Base-by-base conservation (phyloP, 64 coral and sea anemone genomes). In the Acropora tenuis region DNA sequence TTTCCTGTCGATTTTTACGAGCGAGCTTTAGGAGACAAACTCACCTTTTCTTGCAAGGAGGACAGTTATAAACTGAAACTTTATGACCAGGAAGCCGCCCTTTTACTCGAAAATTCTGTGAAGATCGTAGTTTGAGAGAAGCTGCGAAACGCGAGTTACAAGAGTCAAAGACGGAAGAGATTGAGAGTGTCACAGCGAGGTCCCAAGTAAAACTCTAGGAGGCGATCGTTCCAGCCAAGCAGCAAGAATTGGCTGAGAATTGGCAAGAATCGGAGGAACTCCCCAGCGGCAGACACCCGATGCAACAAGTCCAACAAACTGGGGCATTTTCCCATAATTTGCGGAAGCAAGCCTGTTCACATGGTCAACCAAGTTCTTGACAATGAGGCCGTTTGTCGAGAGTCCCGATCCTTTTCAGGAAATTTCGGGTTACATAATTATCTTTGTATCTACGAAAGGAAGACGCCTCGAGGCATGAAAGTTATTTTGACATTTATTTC, bases 121-220 rank as follows among this genome's bases (percentile, higher is more conserved):
- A 78, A 90, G 72, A 90, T 80, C 48, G 11, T 89, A 58, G 78
- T 60, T 80, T 90, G 59, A 90, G 49, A 73, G 76, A 90, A 90
- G 76, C 76, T 60, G 80, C 60, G 50, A 90, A 77, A n/a, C 58
- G 77, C 30, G 76, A 90, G 77, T 67, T 89, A 43, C 87, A 79
- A 78, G 76, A 89, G 66, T 88, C 86, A 73, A 76, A 88, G 76
- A 88, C 72, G 4, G 73, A 13, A 88, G 49, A 49, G 19, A 76
- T 76, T 48, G 84, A 84, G 40, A 87, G 66, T 48, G 45, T 87
- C 68, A 18, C 86, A 47, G n/a, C 71, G 40, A 88, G 47, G 18
- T n/a, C 30, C 30, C 30, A 30, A 30, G 30, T 30, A 30, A 30
- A 30, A 30, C 30, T 30, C 30, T 30, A 30, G 30, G 30, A 30